Conservation (phyloP, 2,797 vertebrate species). For the Sebastes minor region DNA sequence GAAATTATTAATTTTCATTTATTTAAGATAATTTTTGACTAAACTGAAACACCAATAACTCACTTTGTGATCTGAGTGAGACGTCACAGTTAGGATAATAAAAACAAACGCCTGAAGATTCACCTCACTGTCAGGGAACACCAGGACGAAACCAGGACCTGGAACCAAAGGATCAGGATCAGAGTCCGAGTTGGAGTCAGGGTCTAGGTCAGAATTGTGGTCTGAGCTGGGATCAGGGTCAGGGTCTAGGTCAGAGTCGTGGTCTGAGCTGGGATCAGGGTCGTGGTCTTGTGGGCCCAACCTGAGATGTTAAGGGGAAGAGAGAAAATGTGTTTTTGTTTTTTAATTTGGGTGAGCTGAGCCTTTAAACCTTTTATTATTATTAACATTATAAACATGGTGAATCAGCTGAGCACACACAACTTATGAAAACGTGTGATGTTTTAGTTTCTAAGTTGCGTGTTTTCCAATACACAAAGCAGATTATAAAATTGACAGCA, state of each 20-base stretch:
- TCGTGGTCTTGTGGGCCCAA: constrained; percentile 34
- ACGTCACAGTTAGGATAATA: neutral
- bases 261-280: constrained; percentile 3
- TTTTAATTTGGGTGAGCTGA: neutral
- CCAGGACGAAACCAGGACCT: constrained; percentile 65
- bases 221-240: neutral
- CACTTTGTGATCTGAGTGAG: neutral
- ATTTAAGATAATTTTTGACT: no score
- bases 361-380: neutral
- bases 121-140: constrained; percentile 50
- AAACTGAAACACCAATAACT: no score
- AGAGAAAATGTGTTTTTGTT: neutral
- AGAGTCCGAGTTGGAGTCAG: neutral
- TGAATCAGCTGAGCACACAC: neutral
- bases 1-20: no score
- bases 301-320: neutral
- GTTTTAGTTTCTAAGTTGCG: neutral
- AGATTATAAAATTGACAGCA: neutral
- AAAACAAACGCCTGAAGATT: neutral
- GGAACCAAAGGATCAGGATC: constrained; percentile 31
- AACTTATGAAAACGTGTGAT: neutral
- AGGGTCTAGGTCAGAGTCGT: neutral
- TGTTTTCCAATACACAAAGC: neutral
- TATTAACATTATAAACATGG: neutral
- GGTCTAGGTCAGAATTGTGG: neutral